Conservation (phyloP, 2,797 vertebrate species). For the Myotis planiceps region DNA sequence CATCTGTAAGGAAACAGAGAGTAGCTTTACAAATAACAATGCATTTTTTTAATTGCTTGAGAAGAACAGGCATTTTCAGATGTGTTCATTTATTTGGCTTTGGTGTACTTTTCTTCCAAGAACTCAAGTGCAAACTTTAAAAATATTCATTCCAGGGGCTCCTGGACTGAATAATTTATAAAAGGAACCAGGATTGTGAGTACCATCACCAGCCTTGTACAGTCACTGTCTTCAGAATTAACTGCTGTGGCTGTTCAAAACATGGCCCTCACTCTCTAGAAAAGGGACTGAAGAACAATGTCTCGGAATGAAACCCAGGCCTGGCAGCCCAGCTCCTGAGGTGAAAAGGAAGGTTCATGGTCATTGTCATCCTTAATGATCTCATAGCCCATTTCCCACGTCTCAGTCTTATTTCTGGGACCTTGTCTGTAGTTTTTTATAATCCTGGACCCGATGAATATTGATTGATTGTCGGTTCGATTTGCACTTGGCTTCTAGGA, state of each 20-base stretch:
- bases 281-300: background rate
- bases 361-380: background rate
- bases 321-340: background rate
- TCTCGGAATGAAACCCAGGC: background rate
- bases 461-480: background rate
- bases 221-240: background rate
- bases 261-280: background rate
- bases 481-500: slow-evolving; percentile 30
- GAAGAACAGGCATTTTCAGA: background rate
- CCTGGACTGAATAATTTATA: background rate
- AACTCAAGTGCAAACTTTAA: background rate
- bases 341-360: background rate
- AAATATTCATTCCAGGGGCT: background rate
- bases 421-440: background rate
- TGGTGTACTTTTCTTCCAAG: background rate
- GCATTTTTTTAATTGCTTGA: slow-evolving; percentile 23
- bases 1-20: background rate
- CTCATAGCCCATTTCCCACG: background rate
- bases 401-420: background rate
- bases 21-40: background rate
- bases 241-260: background rate
- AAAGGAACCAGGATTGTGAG: background rate
- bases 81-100: background rate
- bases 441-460: background rate
- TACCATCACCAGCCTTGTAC: no score